Evolutionary conservation across 1,140 invertebrate genomes (phyloP), one percentile per base, ranked within the genome.

Genomic region (Vanessa tameamea): DNA sequence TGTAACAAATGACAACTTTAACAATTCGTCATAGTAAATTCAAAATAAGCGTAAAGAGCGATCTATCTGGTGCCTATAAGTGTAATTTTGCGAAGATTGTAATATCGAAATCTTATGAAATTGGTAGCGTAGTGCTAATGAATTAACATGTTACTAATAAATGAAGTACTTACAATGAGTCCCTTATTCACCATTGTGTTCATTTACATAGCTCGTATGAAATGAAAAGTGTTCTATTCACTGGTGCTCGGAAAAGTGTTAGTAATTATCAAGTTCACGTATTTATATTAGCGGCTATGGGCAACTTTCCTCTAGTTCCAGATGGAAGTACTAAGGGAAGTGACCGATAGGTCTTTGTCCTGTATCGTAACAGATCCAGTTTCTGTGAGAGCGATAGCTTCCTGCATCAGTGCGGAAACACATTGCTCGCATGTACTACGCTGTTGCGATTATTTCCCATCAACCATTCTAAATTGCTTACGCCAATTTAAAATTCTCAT

Each of bases 321-420:
- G 85, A 87, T 82, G 79, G 75, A 73, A 74, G 76, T 77, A 70
- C 73, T 75, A 47, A 82, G 87, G 90, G 88, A 90, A 91, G 81
- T 90, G 88, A 86, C 85, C 87, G 82, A 82, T 84, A 85, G 89
- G 88, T 92, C 89, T 91, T 91, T 92, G 90, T 92, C 89, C 90
- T 89, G 86, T 72, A 75, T 78, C 84, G 81, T 83, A 85, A 90
- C 82, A 79, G 83, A 87, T 88, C 89, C 81, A 89, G 88, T 89
- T 87, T 76, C 73, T 74, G 65, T 61, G 78, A 85, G 80, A 86
- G 75, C 68, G 79, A 47, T 69, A 69, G 76, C 73, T 90, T 87
- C 87, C 86, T 88, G 78, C 69, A 78, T 71, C 48, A 73, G 53
- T 59, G 64, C 82, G 78, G 81, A 84, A 83, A 82, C 69, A 65